Percentiles rank a stretch among this genome's conserved stretches.
phyloP scores from a whole-genome alignment of 2,888 invertebrate genomes.

The Toxonevra muliebris region DNA sequence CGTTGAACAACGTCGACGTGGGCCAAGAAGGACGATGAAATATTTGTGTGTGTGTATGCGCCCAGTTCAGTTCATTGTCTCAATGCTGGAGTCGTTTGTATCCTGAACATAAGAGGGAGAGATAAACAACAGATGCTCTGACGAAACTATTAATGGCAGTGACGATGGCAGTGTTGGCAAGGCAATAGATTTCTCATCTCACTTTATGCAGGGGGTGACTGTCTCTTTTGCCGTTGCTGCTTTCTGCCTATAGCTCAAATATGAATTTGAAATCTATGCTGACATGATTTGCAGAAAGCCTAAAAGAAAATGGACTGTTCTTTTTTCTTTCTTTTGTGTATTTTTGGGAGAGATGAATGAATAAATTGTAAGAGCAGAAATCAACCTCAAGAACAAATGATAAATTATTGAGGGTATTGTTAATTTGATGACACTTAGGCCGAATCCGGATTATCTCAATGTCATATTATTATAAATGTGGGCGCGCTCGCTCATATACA shows the following conservation, averaged over 20 bases:
- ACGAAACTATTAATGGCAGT: conserved; percentile 26
- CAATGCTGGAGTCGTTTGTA: no score
- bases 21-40: neutral
- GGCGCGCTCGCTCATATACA: conserved; percentile 14
- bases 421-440: conserved; percentile 62
- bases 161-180: neutral
- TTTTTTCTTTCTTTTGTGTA: no score
- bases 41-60: no score
- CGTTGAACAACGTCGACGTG: neutral
- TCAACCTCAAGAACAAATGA: conserved; percentile 47
- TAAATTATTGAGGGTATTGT: conserved; percentile 57
- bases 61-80: no score
- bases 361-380: neutral
- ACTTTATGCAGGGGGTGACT: neutral
- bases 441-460: conserved; percentile 50
- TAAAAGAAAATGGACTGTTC: no score
- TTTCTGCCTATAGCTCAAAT: conserved; percentile 18
- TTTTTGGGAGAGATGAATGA: no score
- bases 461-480: conserved; percentile 26
- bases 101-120: neutral
- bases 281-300: conserved; percentile 59
- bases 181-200: neutral
- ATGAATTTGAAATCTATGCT: conserved; percentile 54
- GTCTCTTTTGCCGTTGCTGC: conserved; percentile 19
- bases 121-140: conserved; percentile 25